phyloP scores from a whole-genome alignment of 2,797 vertebrate genomes.

The Varecia variegata region DNA sequence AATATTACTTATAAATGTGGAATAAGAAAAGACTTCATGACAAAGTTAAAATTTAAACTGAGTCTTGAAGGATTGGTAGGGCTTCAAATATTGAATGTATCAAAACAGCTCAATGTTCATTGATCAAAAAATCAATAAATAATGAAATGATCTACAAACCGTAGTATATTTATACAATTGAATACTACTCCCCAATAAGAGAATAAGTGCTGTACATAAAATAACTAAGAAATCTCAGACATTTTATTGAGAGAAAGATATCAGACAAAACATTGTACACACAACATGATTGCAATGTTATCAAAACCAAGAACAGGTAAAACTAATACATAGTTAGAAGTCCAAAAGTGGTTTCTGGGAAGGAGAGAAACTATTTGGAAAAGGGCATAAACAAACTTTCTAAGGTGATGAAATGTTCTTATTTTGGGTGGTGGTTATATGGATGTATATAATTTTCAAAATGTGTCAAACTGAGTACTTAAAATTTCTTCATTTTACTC shows the following conservation, averaged over 20 bases:
- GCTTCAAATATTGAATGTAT: neutral
- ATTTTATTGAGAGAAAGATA: slow-evolving; percentile 12
- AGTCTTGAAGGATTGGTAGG: neutral
- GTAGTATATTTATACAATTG: neutral
- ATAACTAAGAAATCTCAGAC: neutral
- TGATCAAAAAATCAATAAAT: neutral
- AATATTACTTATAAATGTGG: neutral
- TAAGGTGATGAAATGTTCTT: neutral
- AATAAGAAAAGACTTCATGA: neutral
- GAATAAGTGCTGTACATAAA: neutral
- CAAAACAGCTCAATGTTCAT: neutral
- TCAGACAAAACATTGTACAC: neutral
- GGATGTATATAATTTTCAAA: slow-evolving; percentile 45
- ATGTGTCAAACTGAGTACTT: neutral
- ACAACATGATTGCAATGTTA: neutral
- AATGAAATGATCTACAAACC: neutral
- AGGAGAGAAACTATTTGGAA: neutral
- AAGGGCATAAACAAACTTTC: neutral
- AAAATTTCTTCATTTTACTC: neutral
- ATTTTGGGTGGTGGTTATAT: neutral
- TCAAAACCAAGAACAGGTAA: neutral
- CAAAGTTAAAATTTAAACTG: neutral
- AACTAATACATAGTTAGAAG: slow-evolving; percentile 8
- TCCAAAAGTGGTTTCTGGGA: neutral
- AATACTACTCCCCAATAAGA: neutral